Percentiles rank a stretch among this genome's conserved stretches.
Conservation (phyloP, 1,140 invertebrate genomes). For the Laodelphax striatellus region DNA sequence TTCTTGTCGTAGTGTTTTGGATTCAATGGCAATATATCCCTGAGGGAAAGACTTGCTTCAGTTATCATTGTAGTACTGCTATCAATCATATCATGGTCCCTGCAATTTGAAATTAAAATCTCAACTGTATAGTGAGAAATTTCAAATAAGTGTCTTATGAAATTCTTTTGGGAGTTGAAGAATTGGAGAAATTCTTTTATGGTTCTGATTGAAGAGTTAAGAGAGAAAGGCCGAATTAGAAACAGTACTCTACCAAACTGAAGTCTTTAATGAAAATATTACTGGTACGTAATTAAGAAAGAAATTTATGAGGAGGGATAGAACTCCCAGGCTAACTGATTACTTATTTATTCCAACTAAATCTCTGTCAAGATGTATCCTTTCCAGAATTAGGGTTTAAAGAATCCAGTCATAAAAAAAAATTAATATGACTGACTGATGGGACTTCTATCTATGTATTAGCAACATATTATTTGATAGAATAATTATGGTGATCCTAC, state of each 20-base stretch:
- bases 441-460: too few species aligned
- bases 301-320: too few species aligned
- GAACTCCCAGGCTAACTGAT: too few species aligned
- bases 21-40: conserved; percentile 71
- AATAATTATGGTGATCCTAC: too few species aligned
- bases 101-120: neutral
- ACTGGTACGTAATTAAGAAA: too few species aligned
- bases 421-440: too few species aligned
- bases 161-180: neutral
- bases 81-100: conserved; percentile 8
- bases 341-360: too few species aligned
- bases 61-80: conserved; percentile 2
- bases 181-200: too few species aligned
- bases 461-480: too few species aligned
- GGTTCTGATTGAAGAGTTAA: neutral
- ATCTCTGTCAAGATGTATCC: too few species aligned
- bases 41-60: conserved; percentile 56
- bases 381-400: too few species aligned
- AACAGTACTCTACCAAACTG: neutral
- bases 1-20: conserved; percentile 83
- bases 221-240: neutral
- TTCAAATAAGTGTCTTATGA: neutral
- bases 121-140: neutral
- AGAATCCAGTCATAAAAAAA: too few species aligned
- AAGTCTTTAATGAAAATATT: neutral